Percentiles rank a stretch among this genome's conserved stretches.
Conservation (phyloP, 2,113 vertebrate genomes). For the Pampusana beccarii region DNA sequence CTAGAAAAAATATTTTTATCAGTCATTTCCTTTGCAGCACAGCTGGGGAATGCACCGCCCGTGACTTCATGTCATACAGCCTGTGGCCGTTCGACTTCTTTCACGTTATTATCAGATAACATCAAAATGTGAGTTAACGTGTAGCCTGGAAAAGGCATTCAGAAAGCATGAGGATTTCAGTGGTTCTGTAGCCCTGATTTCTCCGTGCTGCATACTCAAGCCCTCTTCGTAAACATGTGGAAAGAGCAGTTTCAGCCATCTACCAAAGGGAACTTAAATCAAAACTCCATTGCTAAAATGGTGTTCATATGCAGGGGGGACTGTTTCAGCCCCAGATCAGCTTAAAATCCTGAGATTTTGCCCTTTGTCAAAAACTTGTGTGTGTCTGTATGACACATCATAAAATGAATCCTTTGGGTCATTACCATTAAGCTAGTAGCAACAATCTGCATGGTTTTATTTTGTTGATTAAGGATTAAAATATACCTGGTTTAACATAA, state of each 20-base stretch:
- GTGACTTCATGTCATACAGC: constrained; percentile 23
- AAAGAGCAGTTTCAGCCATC: neutral
- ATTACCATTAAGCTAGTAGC: neutral
- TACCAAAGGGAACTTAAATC: neutral
- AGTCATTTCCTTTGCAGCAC: constrained; percentile 56
- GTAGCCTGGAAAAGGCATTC: constrained; percentile 20
- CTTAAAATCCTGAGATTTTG: neutral
- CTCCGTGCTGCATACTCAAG: neutral
- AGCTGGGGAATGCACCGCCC: constrained; percentile 41
- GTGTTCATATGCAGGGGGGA: neutral
- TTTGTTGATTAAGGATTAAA: neutral
- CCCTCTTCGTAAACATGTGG: neutral
- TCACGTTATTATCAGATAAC: constrained; percentile 10
- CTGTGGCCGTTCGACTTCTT: constrained; percentile 6
- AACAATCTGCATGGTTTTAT: neutral
- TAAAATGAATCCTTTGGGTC: neutral
- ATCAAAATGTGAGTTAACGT: constrained; percentile 40
- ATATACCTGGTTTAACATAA: neutral
- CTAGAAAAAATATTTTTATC: constrained; percentile 55
- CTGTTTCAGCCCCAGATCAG: neutral
- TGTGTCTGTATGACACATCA: neutral
- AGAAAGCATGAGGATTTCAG: neutral
- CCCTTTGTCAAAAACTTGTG: neutral
- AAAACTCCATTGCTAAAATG: neutral
- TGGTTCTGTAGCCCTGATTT: neutral